Base-by-base conservation (phyloP, 2,113 vertebrate genomes). In the Eidolon helvum region DNA sequence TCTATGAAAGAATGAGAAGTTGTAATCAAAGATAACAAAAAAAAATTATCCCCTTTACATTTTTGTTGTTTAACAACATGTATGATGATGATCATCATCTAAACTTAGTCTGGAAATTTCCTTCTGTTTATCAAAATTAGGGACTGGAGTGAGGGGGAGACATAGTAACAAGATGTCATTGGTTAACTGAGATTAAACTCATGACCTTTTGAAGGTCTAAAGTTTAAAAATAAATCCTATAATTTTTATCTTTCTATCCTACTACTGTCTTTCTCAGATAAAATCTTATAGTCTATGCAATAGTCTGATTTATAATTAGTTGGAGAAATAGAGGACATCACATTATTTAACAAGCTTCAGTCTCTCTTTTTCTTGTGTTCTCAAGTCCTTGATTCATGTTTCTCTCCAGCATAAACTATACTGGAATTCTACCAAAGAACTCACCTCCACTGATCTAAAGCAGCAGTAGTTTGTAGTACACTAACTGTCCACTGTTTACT, bases 131-230 rank as follows among this genome's bases (percentile, higher is more conserved):
- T 93, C 71, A 45, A 77, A 85, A 48, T 65, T 10, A 86, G n/a
- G 1, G 11, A 33, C 33, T 74, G 12, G 4, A 2, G 0, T 22
- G 0, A 33, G 1, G 0, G 24, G 5, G 14, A 72, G 4, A 15
- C 53, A 78, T 1, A 22, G 22, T 71, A 30, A 72, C 18, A 71
- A 28, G 5, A 30, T 55, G 15, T 83, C 11, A 65, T 4, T n/a
- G 30, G 38, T 35, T 55, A 80, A 69, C 10, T 82, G 57, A 75
- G 28, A 66, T 48, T 43, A 57, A 10, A 66, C 57, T 63, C 40
- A 65, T 77, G 21, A 77, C n/a, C 12, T 11, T 88, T 74, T 59
- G 19, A 75, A 89, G 10, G 4, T 35, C 45, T 89, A 21, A 89
- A 78, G n/a, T 75, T 45, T 78, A 38, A 69, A 83, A 75, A 65